Percentiles rank a stretch among this genome's conserved stretches.
Evolutionary conservation across 2,797 vertebrate species (phyloP).

Genomic region (Podargus strigoides): DNA sequence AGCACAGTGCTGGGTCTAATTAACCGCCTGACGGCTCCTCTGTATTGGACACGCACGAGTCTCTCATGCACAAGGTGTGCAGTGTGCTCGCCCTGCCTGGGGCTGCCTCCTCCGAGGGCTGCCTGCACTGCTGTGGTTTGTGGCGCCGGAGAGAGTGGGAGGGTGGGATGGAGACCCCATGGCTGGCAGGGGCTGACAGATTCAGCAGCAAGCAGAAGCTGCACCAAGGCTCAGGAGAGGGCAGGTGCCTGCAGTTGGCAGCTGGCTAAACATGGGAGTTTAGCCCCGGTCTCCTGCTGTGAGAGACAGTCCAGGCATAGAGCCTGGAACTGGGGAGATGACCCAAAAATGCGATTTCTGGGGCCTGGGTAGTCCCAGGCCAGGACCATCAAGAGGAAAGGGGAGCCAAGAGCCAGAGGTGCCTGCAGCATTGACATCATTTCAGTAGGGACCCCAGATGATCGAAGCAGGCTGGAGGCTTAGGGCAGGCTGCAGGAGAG

Average conservation of each 20-base stretch:
- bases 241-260: not conserved
- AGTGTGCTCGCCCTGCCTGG: not conserved
- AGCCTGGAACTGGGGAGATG: rapidly evolving
- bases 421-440: not conserved
- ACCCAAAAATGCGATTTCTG: not conserved
- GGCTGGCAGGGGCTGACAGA: rapidly evolving
- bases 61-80: rapidly evolving
- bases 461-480: not conserved
- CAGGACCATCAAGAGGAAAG: not conserved
- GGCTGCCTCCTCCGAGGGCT: not conserved
- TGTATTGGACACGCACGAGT: not conserved
- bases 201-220: not conserved
- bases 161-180: not conserved
- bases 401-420: not conserved
- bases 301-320: not conserved
- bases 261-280: not conserved
- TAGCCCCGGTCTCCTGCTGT: not conserved
- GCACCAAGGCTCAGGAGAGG: rapidly evolving
- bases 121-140: not conserved
- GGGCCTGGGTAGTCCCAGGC: rapidly evolving
- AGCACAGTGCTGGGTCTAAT: not conserved
- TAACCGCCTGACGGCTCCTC: not conserved
- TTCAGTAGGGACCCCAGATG: not conserved
- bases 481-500: not conserved
- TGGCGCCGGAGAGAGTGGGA: rapidly evolving